Base-by-base conservation (phyloP, 2,888 invertebrate genomes). In the Drosophila putrida region DNA sequence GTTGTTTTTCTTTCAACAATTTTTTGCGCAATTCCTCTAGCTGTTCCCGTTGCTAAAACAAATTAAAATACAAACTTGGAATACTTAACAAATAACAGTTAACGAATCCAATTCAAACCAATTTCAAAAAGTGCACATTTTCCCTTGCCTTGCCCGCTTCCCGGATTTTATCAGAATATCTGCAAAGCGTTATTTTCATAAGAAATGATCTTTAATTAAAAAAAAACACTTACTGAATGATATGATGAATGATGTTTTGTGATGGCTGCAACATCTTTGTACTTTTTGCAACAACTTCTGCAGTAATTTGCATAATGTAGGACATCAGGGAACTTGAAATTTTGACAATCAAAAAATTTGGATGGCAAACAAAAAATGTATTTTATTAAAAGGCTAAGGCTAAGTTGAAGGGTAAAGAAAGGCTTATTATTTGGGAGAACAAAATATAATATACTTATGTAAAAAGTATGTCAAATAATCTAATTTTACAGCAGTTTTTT, bases 61-160 rank as follows among this genome's bases (percentile, higher is more conserved):
- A 4, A 11, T 3, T 13, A 6, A 51, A 6, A 25, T 1, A 10
- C 15, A 6, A 20, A 51, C 6, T 64, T 6, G 65, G n/a, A 39
- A 78, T 8, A 2, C 6, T 1, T 43, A 72, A 4, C 3, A 10
- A 15, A 9, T 9, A 0, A 31, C 31, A 9, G 3, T 3, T 4
- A 33, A 31, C 4, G 6, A 3, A 2, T 9, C 5, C 5, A 8
- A 13, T 6, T 9, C 50, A 11, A 13, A 77, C 79, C 80, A 4
- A 11, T 72, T 79, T 61, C 5, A 79, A 25, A 6, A 75, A 79
- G 20, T 70, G 39, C 4, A 82, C 71, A 60, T 84, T 83, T 57
- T 89, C 87, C 20, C 79, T 80, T 0, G 77, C 68, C 35, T 63
- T 63, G n/a, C 82, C 89, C 27, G 73, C 70, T 0, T 82, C 75